Base-by-base conservation (phyloP, 2,113 vertebrate species). In the Himantopus leucocephalus region DNA sequence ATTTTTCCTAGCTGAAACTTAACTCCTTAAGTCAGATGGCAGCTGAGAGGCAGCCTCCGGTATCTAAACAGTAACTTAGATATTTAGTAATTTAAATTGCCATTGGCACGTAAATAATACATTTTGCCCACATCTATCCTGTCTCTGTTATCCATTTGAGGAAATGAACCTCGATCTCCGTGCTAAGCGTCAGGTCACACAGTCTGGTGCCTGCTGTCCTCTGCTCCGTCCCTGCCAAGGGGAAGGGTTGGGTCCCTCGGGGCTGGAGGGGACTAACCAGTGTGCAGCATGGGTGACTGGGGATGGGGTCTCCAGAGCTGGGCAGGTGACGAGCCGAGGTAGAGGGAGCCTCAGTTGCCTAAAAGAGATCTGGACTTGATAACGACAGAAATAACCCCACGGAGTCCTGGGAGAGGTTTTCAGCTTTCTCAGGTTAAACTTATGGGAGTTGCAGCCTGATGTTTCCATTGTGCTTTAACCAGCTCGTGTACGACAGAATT, bases 1-100 rank as follows among this genome's bases (percentile, higher is more conserved):
- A 21, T 90, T 91, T 97, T 96, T 95, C 81, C 85, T 64, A 45
- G 39, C 30, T 90, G 93, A 85, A 96, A 96, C 43, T 70, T 92
- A 90, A 96, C 35, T 70, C 62, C 16, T 85, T 39, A 39, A 39
- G 39, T 93, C n/a, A 78, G 39, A 18, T 75, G 67, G 19, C 62
- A 91, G 35, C 52, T 72, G 73, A 88, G 80, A 74, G 30, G 30
- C 64, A 91, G 20, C 62, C 63, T 95, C 45, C 4, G 6, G 35
- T 64, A 67, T 96, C 76, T 72, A 74, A 92, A 47, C 47, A 95
- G 60, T 64, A 78, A 74, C 58, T 85, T 64, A 89, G 85, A 22
- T 80, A 89, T 81, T 78, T 72, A 78, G 87, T 87, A 64, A 91
- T 94, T 95, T 91, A 79, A 95, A 93, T 90, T 79, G 24, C 75